phyloP scores from a whole-genome alignment of 2,888 invertebrate species.

The Andricus quercusramuli region DNA sequence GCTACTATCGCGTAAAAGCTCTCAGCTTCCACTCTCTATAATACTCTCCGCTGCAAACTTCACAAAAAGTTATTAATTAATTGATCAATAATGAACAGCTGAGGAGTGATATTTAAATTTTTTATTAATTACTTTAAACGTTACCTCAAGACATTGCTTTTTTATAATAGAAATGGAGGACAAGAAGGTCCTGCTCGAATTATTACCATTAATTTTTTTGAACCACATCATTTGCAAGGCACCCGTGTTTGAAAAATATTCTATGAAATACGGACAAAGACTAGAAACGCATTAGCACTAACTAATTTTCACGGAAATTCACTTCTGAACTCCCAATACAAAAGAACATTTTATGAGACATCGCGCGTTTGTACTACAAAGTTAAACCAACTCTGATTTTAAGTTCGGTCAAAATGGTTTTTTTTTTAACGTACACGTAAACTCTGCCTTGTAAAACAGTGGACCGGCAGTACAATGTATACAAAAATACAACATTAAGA shows the following conservation, averaged over 20 bases:
- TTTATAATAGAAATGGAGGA: not conserved
- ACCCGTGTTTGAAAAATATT: slow-evolving; percentile 4
- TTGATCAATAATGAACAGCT: not conserved
- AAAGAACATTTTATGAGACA: not conserved
- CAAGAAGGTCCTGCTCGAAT: not conserved
- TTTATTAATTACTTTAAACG: not conserved
- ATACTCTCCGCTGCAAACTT: too few species aligned
- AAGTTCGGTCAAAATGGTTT: not conserved
- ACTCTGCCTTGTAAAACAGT: not conserved
- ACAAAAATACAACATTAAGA: not conserved
- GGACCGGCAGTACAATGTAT: not conserved
- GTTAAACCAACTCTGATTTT: not conserved
- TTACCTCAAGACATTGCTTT: not conserved
- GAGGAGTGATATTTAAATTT: not conserved
- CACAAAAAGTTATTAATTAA: not conserved
- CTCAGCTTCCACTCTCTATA: too few species aligned
- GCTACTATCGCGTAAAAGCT: too few species aligned
- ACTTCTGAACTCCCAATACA: not conserved
- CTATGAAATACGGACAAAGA: not conserved
- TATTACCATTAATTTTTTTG: not conserved
- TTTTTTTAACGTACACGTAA: not conserved
- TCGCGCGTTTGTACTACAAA: not conserved
- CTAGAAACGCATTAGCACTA: slow-evolving; percentile 3
- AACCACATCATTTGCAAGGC: not conserved
- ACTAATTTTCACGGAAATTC: not conserved